Conservation (phyloP, 1,140 invertebrate species). For the Spodoptera frugiperda region DNA sequence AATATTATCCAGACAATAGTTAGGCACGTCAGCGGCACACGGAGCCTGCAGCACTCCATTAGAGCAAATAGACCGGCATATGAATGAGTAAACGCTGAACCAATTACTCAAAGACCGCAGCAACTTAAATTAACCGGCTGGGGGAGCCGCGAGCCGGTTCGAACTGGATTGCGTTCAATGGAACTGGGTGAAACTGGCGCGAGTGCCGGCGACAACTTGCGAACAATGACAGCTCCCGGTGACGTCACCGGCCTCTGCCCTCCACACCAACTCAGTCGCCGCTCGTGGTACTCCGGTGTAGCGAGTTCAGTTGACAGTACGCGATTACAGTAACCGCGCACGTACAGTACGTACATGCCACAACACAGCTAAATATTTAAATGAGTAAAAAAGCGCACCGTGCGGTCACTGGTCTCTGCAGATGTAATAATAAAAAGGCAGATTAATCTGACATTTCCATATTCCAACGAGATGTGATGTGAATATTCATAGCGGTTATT, state of each 20-base stretch:
- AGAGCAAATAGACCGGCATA: constrained; percentile 46
- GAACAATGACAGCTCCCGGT: constrained; percentile 22
- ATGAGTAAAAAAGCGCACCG: background rate
- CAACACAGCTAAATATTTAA: background rate
- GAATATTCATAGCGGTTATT: constrained; percentile 49
- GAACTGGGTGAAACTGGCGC: constrained; percentile 34
- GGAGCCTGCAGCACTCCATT: constrained; percentile 26
- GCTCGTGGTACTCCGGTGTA: too few species aligned
- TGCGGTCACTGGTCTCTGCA: constrained; percentile 2
- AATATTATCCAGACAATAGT: constrained; percentile 53
- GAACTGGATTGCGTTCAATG: constrained; percentile 30
- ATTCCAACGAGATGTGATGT: constrained; percentile 43
- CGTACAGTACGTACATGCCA: too few species aligned
- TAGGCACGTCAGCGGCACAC: constrained; percentile 28
- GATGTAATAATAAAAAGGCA: constrained; percentile 49
- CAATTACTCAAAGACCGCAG: constrained; percentile 56
- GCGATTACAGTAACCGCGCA: too few species aligned
- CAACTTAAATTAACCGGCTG: constrained; percentile 64
- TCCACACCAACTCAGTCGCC: too few species aligned
- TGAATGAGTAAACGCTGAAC: constrained; percentile 59
- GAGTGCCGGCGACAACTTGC: constrained; percentile 14
- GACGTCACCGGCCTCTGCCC: constrained; percentile 24
- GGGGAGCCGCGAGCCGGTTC: constrained; percentile 18
- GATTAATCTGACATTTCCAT: constrained; percentile 48
- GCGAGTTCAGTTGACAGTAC: too few species aligned